Base-by-base conservation (phyloP, 1,140 invertebrate species). In the Lanistes nyassanus region DNA sequence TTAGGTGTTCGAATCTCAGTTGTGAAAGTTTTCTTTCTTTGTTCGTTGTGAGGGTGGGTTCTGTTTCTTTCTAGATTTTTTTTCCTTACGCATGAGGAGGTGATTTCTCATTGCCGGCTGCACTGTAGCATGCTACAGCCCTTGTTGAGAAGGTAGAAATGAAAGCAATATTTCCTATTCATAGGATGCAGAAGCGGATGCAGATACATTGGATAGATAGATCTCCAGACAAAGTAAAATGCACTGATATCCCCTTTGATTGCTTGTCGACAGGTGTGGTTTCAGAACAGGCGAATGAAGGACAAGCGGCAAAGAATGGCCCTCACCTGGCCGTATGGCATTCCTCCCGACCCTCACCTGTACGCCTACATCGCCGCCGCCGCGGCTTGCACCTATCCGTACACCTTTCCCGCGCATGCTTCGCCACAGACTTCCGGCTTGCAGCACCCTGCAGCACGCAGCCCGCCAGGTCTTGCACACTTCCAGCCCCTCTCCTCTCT, bases 211-310 rank as follows among this genome's bases (percentile, higher is more conserved):
- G 13, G 53, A 55, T n/a, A n/a, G 13, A 55, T 55, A n/a, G n/a
- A 55, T 55, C 53, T 13, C 53, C 53, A n/a, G n/a, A 13, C 13
- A 55, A 55, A n/a, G n/a, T n/a, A n/a, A n/a, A n/a, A n/a, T n/a
- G n/a, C n/a, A n/a, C n/a, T n/a, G n/a, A n/a, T n/a, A n/a, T 6
- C 29, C 2, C 37, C 26, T 68, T 31, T 51, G 19, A 51, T n/a
- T n/a, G n/a, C 66, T 29, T 68, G 6, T 84, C 90, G 88, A 2
- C 91, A 97, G 96, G 97, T 99, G 5, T 99, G 98, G 98, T 99
- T 99, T 87, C 98, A 99, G 92, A 99, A 99, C 85, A 92, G 98
- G 21, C 92, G 98, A 34, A 99, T 99, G 98, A 99, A 99, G 86
- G 97, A 99, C 90, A 99, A 99, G 84, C 91, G 97, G 0, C 97